phyloP scores from a whole-genome alignment of 1,140 invertebrate species.

The Pollicipes pollicipes region DNA sequence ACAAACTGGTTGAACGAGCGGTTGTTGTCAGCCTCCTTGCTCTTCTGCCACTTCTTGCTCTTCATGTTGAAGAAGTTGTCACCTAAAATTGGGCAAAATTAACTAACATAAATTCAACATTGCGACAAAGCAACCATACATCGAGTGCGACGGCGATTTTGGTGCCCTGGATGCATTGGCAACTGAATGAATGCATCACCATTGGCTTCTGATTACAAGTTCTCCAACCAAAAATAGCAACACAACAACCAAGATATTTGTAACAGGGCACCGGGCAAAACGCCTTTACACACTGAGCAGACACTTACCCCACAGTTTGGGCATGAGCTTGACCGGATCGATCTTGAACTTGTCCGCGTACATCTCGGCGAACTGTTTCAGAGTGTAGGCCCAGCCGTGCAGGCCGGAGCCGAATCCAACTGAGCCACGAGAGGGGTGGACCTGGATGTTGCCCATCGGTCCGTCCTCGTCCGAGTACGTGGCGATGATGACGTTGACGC shows the following conservation, averaged over 20 bases:
- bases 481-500: constrained; percentile 98
- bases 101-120: no score
- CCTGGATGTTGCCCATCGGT: constrained; percentile 96
- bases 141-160: no score
- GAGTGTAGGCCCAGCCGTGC: constrained; percentile 98
- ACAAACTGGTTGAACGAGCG: constrained; percentile 98
- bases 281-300: constrained; percentile 16
- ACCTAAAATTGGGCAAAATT: constrained; percentile 54
- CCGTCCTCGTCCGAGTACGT: constrained; percentile 95
- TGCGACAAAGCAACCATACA: no score
- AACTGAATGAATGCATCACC: no score
- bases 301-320: constrained; percentile 40
- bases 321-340: constrained; percentile 93
- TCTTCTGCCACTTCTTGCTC: constrained; percentile 95
- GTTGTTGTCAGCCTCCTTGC: constrained; percentile 68
- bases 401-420: constrained; percentile 98
- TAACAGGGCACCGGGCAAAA: constrained; percentile 19
- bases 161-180: no score
- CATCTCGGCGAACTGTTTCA: constrained; percentile 99
- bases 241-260: no score
- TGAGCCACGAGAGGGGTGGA: constrained; percentile 92
- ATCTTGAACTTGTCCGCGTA: constrained; percentile 98
- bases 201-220: no score
- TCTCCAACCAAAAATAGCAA: no score
- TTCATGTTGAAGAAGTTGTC: constrained; percentile 96